Conservation (phyloP, 2,888 invertebrate genomes). For the Drosophila histrio region DNA sequence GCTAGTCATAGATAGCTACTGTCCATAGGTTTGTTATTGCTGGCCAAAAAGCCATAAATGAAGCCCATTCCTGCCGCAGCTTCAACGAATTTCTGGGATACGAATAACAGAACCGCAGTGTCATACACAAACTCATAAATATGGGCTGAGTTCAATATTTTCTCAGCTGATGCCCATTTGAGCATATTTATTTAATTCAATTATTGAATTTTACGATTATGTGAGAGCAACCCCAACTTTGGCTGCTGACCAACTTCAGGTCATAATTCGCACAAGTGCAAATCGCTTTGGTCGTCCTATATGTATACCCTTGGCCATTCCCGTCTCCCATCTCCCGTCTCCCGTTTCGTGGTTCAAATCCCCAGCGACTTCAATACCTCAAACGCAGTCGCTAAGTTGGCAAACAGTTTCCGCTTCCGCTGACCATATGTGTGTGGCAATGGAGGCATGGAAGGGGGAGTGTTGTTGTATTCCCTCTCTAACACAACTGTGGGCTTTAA, state of each 20-base stretch:
- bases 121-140: slow-evolving; percentile 51
- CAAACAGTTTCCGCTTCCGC: slow-evolving; percentile 79
- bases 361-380: slow-evolving; percentile 62
- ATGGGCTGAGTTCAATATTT: slow-evolving; percentile 63
- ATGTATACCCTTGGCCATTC: background rate
- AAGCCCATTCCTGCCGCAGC: background rate
- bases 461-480: background rate
- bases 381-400: slow-evolving; percentile 60
- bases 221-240: slow-evolving; percentile 28
- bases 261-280: slow-evolving; percentile 78
- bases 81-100: background rate
- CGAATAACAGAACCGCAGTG: slow-evolving; percentile 40
- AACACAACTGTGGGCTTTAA: slow-evolving; percentile 50
- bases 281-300: slow-evolving; percentile 56
- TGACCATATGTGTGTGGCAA: slow-evolving; percentile 55
- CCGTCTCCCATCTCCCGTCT: background rate
- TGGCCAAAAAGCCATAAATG: slow-evolving; percentile 8
- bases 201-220: slow-evolving; percentile 83
- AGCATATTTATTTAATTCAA: slow-evolving; percentile 83
- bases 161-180: slow-evolving; percentile 75
- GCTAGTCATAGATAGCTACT: slow-evolving; percentile 1
- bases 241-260: slow-evolving; percentile 37
- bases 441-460: background rate
- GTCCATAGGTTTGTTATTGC: background rate
- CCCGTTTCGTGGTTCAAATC: slow-evolving; percentile 36